These are phyloP conservation scores for Candoia aspera DNA, from an alignment of 2,113 vertebrate genomes.

Conservation along the genomic window DNA sequence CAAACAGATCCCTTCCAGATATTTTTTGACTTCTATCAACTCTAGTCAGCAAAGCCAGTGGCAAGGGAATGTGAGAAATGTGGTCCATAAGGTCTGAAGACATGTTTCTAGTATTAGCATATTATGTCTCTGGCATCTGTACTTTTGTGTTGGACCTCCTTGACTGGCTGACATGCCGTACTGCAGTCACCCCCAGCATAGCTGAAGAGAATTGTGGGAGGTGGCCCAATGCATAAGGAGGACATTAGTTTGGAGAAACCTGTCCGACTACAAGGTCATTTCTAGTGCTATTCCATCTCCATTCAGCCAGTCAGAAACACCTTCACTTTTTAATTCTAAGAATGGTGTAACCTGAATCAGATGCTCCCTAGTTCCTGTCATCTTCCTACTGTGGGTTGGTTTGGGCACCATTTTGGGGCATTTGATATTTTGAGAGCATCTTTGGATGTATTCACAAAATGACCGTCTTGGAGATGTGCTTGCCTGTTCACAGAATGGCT, in stretches of 20 bases:
- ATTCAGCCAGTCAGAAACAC: not conserved
- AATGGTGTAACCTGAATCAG: not conserved
- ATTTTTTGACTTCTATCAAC: not conserved
- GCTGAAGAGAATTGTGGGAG: not conserved
- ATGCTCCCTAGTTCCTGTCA: not conserved
- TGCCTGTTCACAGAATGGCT: too few relatives aligned
- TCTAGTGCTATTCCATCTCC: not conserved
- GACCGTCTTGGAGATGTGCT: too few relatives aligned
- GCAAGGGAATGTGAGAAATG: not conserved
- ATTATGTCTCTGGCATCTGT: not conserved
- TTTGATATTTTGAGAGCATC: not conserved
- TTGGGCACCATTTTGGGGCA: not conserved
- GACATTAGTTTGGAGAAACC: not conserved
- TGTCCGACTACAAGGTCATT: not conserved
- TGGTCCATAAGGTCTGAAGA: not conserved
- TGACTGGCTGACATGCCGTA: not conserved
- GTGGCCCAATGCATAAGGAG: not conserved
- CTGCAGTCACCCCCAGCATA: not conserved
- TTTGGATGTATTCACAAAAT: too few relatives aligned
- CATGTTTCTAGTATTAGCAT: not conserved
- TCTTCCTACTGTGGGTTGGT: too few relatives aligned
- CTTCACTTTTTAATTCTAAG: not conserved
- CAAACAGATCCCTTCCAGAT: not conserved
- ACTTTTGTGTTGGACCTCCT: not conserved
- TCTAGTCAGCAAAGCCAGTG: not conserved